Base-by-base conservation (phyloP, 2,888 invertebrate genomes). In the Crossocerus cetratus region DNA sequence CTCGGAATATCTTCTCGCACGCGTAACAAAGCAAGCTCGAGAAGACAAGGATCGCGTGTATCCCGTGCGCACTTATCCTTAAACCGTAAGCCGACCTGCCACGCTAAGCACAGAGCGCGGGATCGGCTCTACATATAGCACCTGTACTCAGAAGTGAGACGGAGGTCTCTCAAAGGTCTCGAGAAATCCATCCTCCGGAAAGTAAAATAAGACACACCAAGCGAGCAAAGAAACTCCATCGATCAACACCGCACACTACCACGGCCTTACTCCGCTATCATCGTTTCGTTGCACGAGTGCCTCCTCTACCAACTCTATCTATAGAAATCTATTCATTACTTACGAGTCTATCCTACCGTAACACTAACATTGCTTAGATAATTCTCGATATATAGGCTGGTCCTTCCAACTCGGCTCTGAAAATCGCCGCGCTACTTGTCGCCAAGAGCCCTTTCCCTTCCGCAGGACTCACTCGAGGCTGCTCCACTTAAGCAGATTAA, bases 401-500 rank as follows among this genome's bases (percentile, higher is more conserved):
- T 49, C 73, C 8, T 53, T 23, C n/a, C 45, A 20, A 44, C 16
- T 59, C 58, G 64, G 60, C 69, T 74, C 67, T 68, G 67, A 62
- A 76, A 76, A 74, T 79, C 67, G 60, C 23, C 64, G 43, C n/a
- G 11, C 63, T 72, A 49, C 64, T 57, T 43, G 23, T 45, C 49
- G 49, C 2, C 13, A 49, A n/a, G 49, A 32, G 32, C 32, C 20
- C 42, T 57, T 20, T 22, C 65, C 21, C 18, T 21, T 58, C 45
- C 55, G 67, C 32, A 67, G 49, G 32, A 69, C 53, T 8, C 23
- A 32, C 18, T 22, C 45, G 55, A 5, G 3, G 45, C 16, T 63
- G 32, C 8, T 18, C 42, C 20, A 32, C 32, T 32, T 32, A 32
- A 32, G 32, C 18, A 59, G n/a, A 13, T 18, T 20, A n/a, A 55